Evolutionary conservation across 2,888 invertebrate genomes (phyloP), one percentile per base, ranked within the genome.

Genomic region (Drosophila parthenogenetica): DNA sequence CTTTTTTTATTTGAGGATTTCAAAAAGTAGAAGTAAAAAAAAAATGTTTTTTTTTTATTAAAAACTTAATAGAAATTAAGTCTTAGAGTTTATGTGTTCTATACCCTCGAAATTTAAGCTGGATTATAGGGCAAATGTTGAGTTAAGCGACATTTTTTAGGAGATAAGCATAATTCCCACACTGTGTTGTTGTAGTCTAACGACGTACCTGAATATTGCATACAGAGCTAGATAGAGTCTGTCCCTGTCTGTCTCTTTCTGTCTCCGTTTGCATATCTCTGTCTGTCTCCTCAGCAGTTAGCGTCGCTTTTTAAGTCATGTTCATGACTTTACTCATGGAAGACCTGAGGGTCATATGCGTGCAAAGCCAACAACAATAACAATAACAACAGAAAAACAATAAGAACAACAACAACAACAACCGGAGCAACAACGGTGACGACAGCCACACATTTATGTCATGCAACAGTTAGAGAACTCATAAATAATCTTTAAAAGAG

Each of bases 401-500:
- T 42, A 59, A 42, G 17, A 49, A 29, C 57, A 39, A 32, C 29
- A 45, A 39, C 45, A 57, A 19, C 32, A 61, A 40, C 54, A 69
- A 59, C 5, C 48, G 35, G 49, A 73, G 69, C 74, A 63, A 35
- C 59, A 45, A 68, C 49, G 69, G 60, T 60, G 70, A 69, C 78
- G 65, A 65, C 63, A 70, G 79, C 61, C 61, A 62, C 65, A 74
- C 71, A 75, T 74, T 83, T 63, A 70, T 80, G 78, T 78, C 86
- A 77, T 68, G 70, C 83, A 73, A 73, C 67, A 68, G 76, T 69
- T 73, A 55, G 61, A 69, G 68, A 43, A 71, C 66, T 73, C 78
- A 83, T 86, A 82, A 86, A 82, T 86, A 80, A 82, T 78, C 77
- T 80, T 82, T 70, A 77, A 85, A 80, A 84, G 79, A 79, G 79